Conservation (phyloP, 2,797 vertebrate species). For the Erpetoichthys calabaricus region DNA sequence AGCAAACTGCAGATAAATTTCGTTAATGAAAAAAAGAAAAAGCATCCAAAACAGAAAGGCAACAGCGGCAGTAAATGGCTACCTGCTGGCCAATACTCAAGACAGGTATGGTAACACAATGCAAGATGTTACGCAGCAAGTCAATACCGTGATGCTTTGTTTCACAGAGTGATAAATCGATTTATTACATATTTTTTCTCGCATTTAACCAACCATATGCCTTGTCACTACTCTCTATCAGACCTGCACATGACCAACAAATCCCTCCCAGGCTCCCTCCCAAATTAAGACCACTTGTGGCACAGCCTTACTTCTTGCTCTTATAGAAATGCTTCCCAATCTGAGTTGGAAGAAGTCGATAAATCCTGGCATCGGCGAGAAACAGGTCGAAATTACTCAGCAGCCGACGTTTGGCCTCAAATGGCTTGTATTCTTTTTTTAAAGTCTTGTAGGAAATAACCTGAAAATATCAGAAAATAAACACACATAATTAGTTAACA, state of each 20-base stretch:
- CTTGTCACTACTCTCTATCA: neutral
- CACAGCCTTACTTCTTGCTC: constrained; percentile 65
- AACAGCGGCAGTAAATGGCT: neutral
- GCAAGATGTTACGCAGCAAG: neutral
- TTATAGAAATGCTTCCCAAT: constrained; percentile 80
- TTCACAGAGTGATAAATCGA: neutral
- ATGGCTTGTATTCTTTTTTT: constrained; percentile 78
- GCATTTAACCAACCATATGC: neutral
- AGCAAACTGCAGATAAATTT: neutral
- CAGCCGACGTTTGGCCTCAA: constrained; percentile 74
- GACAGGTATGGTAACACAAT: too few relatives aligned
- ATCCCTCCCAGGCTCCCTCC: neutral
- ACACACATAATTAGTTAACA: too few relatives aligned
- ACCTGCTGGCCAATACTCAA: neutral
- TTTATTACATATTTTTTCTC: neutral
- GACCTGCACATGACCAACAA: neutral
- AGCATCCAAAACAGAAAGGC: neutral
- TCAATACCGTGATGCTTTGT: neutral
- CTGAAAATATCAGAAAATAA: constrained; percentile 32
- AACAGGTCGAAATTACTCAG: constrained; percentile 74
- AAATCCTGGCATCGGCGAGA: constrained; percentile 67
- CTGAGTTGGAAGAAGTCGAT: constrained; percentile 67
- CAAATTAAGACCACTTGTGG: neutral
- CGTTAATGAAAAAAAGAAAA: neutral
- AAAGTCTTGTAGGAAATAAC: constrained; percentile 69